A percentile compares a stretch with the other conserved stretches of the same genome.
Conservation (phyloP, 2,888 invertebrate species). For the Lasioglossum calceatum region DNA sequence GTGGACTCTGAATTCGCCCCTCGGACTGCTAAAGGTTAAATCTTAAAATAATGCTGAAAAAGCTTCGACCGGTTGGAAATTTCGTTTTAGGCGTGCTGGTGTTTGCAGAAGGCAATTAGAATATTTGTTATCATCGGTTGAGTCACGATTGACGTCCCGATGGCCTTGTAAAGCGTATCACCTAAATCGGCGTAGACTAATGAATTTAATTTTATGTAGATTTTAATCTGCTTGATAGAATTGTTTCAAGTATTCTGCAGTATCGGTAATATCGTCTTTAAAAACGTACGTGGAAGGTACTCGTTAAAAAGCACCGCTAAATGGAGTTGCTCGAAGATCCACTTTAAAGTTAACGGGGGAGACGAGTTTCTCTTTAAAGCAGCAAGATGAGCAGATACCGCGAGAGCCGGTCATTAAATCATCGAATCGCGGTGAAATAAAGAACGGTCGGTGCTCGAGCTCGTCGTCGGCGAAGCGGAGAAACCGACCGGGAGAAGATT, state of each 20-base stretch:
- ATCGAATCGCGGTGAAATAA: constrained; percentile 6
- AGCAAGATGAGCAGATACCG: background rate
- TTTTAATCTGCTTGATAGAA: background rate
- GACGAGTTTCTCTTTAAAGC: constrained; percentile 7
- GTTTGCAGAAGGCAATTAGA: background rate
- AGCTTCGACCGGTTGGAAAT: no score
- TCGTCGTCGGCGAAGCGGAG: background rate
- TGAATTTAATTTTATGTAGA: background rate
- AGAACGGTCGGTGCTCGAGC: background rate
- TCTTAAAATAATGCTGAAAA: no score
- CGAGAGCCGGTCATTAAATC: background rate
- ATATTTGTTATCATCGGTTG: background rate
- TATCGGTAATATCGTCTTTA: background rate
- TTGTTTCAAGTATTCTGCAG: background rate
- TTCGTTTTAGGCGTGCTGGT: background rate
- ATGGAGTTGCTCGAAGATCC: background rate
- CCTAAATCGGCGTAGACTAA: no score
- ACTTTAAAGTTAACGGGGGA: background rate
- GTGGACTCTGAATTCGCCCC: no score
- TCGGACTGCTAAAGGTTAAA: no score
- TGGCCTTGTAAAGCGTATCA: no score
- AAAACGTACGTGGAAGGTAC: background rate
- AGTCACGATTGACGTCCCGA: background rate
- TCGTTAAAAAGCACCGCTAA: background rate
- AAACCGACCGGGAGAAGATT: background rate